Percentiles rank a stretch among this genome's conserved stretches.
These are phyloP conservation scores for Pampusana beccarii DNA, from an alignment of 2,113 vertebrate species.

Conservation along the genomic window DNA sequence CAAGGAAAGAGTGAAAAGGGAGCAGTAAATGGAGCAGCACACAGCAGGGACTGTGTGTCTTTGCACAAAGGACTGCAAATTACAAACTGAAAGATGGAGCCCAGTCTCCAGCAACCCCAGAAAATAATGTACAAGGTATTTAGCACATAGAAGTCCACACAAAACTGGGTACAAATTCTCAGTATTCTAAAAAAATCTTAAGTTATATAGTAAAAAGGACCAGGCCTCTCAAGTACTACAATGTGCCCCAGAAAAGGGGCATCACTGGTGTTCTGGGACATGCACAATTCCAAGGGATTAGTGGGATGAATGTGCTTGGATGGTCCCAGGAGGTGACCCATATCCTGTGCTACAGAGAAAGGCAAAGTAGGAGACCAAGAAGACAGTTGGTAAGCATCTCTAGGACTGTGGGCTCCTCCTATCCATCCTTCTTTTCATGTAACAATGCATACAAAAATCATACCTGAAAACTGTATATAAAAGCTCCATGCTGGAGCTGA, in stretches of 20 bases:
- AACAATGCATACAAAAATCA: not conserved
- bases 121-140: not conserved
- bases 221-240: not conserved
- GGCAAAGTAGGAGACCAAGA: not conserved
- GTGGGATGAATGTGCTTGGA: not conserved
- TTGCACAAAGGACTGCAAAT: slow-evolving; percentile 38
- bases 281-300: not conserved
- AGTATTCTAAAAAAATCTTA: not conserved
- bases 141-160: not conserved
- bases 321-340: not conserved
- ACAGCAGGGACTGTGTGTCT: slow-evolving; percentile 28
- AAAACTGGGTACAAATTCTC: not conserved
- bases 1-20: not conserved
- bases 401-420: not conserved
- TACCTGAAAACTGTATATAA: not conserved
- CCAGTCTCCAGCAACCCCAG: not conserved
- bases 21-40: slow-evolving; percentile 28
- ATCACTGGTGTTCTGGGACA: not conserved
- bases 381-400: not conserved
- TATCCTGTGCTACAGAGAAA: not conserved
- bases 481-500: not conserved
- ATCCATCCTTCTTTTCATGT: not conserved
- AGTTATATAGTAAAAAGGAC: not conserved
- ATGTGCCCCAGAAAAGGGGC: not conserved
- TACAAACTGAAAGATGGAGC: not conserved